Base-by-base conservation (phyloP, 2,113 vertebrate genomes). In the Oxyruncus cristatus region DNA sequence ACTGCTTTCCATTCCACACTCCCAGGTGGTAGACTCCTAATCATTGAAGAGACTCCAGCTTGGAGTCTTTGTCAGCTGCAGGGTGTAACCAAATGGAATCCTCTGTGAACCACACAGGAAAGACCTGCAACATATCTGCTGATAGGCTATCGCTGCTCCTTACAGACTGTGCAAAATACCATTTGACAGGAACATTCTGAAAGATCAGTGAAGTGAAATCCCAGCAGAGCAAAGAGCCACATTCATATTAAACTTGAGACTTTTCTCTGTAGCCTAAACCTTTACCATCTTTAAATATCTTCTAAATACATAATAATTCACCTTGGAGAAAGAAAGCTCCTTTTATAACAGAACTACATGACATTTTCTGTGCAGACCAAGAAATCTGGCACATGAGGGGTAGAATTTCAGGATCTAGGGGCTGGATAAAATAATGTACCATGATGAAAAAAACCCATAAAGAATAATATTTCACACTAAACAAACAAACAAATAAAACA, bases 1-100 rank as follows among this genome's bases (percentile, higher is more conserved):
- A 0, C 15, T 2, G 1, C 14, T 65, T 58, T 55, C 32, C 3
- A 0, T 89, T 78, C 42, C 18, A 55, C 8, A 8, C 2, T 27
- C 10, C 8, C 33, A 44, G 39, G 44, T 5, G 55, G 8, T 9
- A 78, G 32, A 71, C 2, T 5, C 7, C 7, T 49, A 62, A 39
- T 19, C 32, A 22, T 23, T 39, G 44, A 14, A 30, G 5, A 49
- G 7, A 30, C 18, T 75, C 59, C 23, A 86, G 1, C n/a, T 20
- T 58, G 46, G 15, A 92, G 46, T 42, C 22, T 24, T 67, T 63
- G 24, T 12, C 18, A 39, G 22, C 46, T 27, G 35, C 37, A 53
- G 24, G 5, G 32, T 46, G 32, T 55, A 79, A 70, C 37, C 13
- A 70, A n/a, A 37, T 2, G 1, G 30, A 50, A 76, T n/a, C 35